These are phyloP conservation scores for Metallyticus violacea DNA, from an alignment of 2,888 invertebrate genomes.

Conservation along the genomic window DNA sequence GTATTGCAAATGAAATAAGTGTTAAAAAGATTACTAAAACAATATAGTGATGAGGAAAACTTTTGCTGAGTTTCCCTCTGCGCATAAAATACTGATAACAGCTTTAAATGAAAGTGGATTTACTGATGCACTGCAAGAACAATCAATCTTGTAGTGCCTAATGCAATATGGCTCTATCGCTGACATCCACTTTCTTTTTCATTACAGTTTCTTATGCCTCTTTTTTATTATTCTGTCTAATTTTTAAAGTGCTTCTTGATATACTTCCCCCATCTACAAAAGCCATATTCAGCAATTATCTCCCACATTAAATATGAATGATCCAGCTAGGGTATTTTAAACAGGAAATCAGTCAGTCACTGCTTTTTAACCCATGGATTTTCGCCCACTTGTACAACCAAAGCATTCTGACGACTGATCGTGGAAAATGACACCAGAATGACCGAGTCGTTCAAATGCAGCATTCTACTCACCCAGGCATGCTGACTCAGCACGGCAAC, in stretches of 20 bases:
- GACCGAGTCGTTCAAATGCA: not conserved
- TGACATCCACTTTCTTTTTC: not conserved
- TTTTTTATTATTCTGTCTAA: not conserved
- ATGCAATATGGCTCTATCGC: not conserved
- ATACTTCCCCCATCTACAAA: constrained; percentile 4
- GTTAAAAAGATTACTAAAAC: not conserved
- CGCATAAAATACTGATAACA: constrained; percentile 17
- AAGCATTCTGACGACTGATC: not conserved
- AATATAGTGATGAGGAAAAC: not conserved
- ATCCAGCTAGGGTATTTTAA: constrained; percentile 9
- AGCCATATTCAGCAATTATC: constrained; percentile 2
- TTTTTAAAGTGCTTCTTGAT: not conserved
- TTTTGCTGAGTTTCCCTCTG: not conserved
- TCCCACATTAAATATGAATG: constrained; percentile 17
- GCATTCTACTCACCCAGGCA: not conserved
- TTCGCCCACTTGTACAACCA: not conserved
- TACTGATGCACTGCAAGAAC: not conserved
- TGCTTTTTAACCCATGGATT: not conserved
- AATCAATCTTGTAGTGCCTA: not conserved
- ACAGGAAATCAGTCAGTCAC: not conserved
- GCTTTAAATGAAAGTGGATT: not conserved
- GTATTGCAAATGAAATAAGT: not conserved
- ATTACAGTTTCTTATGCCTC: not conserved
- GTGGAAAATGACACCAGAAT: not conserved
- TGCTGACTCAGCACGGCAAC: not conserved